Base-by-base conservation (phyloP, 1,140 invertebrate species). In the Drosophila micromelanica region DNA sequence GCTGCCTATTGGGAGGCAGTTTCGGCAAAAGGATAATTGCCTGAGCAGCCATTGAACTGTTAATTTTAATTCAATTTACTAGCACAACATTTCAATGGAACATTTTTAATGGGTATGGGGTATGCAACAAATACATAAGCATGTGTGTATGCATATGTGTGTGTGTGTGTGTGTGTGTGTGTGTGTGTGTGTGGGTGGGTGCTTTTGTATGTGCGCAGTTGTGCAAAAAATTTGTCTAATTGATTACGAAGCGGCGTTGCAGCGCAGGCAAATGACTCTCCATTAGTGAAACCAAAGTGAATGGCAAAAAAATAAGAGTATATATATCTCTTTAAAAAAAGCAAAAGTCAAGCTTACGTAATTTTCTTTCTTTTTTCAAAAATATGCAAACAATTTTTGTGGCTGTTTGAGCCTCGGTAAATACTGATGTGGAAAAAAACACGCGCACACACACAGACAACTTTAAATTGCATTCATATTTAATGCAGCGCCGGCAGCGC, bases 401-500 rank as follows among this genome's bases (percentile, higher is more conserved):
- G 84, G 80, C 78, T 89, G 71, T 89, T 79, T 81, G 76, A 68
- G 71, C 51, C 60, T 57, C 54, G 42, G 48, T 48, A 49, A 54
- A 60, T 38, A 13, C 43, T 37, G 59, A 55, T 69, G 65, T 38
- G 52, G 40, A 38, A 17, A 60, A 37, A 56, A 27, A 32, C 48
- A 59, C 38, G 69, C 59, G 57, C 63, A 63, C 55, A 17, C 27
- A 40, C 20, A 12, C 40, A 42, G 6, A 15, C 17, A 78, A 84
- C 85, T 84, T 89, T 89, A 89, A 89, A 89, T 89, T 89, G 84
- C 84, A 89, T 89, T 89, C 84, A 89, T 89, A 80, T 89, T 89
- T 89, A 89, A 89, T 89, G 85, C 84, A 89, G 51, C 71, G 57
- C 63, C 20, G 51, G 59, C 45, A 59, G 60, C 73, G 51, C 48